Conservation (phyloP, 2,888 invertebrate species). For the Kuschelorhynchus macadamiae region DNA sequence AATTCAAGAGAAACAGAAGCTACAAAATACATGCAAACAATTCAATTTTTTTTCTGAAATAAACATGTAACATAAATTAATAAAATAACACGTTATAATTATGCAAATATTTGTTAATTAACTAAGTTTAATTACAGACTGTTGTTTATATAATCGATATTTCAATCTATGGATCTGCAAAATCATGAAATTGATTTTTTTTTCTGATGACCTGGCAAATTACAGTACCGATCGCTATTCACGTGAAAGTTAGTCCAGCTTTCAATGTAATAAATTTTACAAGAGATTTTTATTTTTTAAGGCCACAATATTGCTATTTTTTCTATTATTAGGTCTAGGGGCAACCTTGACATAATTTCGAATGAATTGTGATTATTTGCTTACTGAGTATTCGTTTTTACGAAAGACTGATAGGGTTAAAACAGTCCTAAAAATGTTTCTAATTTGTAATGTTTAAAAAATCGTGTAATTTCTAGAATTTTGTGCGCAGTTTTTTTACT, state of each 20-base stretch:
- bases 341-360: slow-evolving; percentile 25
- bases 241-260: slow-evolving; percentile 27
- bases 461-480: too few relatives aligned
- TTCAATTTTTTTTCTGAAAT: too few relatives aligned
- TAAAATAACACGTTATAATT: slow-evolving; percentile 18
- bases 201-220: slow-evolving; percentile 31
- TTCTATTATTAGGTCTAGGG: not conserved
- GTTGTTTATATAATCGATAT: too few relatives aligned
- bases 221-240: slow-evolving; percentile 26
- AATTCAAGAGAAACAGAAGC: not conserved
- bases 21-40: too few relatives aligned
- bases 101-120: slow-evolving; percentile 37
- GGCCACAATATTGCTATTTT: slow-evolving; percentile 1
- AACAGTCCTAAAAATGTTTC: too few relatives aligned
- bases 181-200: slow-evolving; percentile 28
- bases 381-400: not conserved
- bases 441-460: too few relatives aligned
- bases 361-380: slow-evolving; percentile 4
- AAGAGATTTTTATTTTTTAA: slow-evolving; percentile 23
- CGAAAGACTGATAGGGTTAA: too few relatives aligned
- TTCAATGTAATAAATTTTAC: slow-evolving; percentile 16
- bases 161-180: slow-evolving; percentile 18
- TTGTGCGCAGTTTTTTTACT: too few relatives aligned
- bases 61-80: slow-evolving; percentile 8
- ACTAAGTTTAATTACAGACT: slow-evolving; percentile 24